These are phyloP conservation scores for Caenorhabditis sinica DNA, from an alignment of 2,888 invertebrate genomes.

Conservation along the genomic window DNA sequence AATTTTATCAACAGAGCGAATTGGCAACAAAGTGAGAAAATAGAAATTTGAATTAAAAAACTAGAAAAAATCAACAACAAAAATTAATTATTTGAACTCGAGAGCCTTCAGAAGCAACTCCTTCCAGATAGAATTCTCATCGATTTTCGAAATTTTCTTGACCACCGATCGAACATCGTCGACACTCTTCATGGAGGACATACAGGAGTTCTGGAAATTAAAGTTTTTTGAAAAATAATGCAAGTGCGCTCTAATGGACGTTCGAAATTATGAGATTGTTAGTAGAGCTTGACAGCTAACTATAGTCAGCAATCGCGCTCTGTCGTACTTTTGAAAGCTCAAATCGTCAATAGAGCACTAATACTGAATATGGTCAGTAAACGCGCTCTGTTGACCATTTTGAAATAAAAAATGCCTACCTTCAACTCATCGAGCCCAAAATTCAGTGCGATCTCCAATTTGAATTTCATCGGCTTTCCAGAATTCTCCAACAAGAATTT, in stretches of 20 bases:
- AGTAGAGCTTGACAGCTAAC: no score
- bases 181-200: background rate
- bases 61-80: no score
- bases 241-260: no score
- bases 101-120: constrained; percentile 1
- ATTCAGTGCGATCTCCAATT: background rate
- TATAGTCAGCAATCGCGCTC: no score
- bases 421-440: background rate
- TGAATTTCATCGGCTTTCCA: background rate
- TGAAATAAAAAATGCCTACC: background rate
- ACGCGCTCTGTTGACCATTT: no score
- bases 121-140: background rate
- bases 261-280: no score
- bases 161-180: background rate
- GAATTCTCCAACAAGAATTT: constrained; percentile 3
- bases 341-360: no score
- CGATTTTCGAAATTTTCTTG: background rate
- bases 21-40: background rate
- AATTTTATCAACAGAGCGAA: no score
- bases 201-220: background rate
- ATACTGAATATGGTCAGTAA: no score
- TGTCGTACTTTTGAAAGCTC: no score
- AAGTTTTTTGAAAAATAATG: background rate
- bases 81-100: background rate
- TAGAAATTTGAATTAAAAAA: background rate